Percentiles rank a stretch among this genome's conserved stretches.
Conservation (phyloP, 2,888 invertebrate species). For the Eubasilissa splendida region DNA sequence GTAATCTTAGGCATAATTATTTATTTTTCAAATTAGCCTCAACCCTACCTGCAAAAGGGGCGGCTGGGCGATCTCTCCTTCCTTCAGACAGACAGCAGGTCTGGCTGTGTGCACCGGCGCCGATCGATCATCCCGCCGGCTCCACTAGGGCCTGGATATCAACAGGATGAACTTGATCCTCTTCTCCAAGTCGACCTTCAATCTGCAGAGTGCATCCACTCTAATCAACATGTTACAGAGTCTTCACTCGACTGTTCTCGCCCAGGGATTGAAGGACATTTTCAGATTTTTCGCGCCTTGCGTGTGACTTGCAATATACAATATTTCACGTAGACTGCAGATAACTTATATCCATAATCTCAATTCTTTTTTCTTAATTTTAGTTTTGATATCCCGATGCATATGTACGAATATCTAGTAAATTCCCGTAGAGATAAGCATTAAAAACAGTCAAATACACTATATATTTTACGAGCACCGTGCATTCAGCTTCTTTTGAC, state of each 20-base stretch:
- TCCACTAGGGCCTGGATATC: slow-evolving; percentile 42
- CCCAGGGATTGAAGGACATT: too few species aligned
- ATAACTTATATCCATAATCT: too few species aligned
- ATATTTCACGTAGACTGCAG: too few species aligned
- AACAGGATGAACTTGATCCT: slow-evolving; percentile 51
- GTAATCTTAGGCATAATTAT: background rate
- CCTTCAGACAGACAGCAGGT: slow-evolving; percentile 40
- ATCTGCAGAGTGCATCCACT: slow-evolving; percentile 21
- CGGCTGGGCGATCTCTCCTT: background rate
- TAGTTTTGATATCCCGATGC: too few species aligned
- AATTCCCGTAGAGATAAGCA: too few species aligned
- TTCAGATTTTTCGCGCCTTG: too few species aligned
- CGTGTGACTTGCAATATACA: too few species aligned
- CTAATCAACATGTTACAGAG: background rate
- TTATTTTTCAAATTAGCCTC: background rate
- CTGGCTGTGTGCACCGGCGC: slow-evolving; percentile 36
- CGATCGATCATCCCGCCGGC: slow-evolving; percentile 48
- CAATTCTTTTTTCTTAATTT: too few species aligned
- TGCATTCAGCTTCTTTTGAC: too few species aligned
- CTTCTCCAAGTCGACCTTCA: slow-evolving; percentile 32
- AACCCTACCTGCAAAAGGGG: background rate
- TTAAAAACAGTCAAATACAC: too few species aligned
- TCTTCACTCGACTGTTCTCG: background rate
- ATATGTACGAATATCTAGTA: too few species aligned
- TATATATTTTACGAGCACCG: too few species aligned